Conservation (phyloP, 1,140 invertebrate genomes). For the Argopecten irradians region DNA sequence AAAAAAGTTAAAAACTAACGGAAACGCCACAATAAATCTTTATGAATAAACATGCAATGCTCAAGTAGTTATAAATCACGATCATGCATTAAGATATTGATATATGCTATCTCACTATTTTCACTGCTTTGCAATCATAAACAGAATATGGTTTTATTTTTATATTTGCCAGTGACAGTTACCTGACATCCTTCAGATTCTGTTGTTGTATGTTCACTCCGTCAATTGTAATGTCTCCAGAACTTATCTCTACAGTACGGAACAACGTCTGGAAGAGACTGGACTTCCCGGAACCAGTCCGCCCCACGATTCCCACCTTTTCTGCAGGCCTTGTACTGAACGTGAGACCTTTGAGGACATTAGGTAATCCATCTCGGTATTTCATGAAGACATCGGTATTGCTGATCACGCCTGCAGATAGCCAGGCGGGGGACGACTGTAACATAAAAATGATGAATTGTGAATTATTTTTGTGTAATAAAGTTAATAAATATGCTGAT, state of each 20-base stretch:
- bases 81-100: too few relatives aligned
- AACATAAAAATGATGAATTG: conserved; percentile 7
- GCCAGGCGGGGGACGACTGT: conserved; percentile 91
- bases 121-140: neutral
- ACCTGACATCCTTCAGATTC: conserved; percentile 85
- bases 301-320: conserved; percentile 85
- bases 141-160: too few relatives aligned
- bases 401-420: conserved; percentile 84
- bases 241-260: conserved; percentile 77
- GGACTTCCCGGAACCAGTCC: conserved; percentile 95
- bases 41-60: too few relatives aligned
- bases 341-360: conserved; percentile 82
- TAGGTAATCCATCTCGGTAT: conserved; percentile 84
- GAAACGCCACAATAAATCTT: too few relatives aligned
- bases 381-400: conserved; percentile 87
- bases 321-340: conserved; percentile 68
- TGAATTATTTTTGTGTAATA: neutral
- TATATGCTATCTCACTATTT: too few relatives aligned
- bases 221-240: conserved; percentile 73
- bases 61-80: too few relatives aligned
- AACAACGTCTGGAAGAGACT: conserved; percentile 89
- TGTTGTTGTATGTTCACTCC: conserved; percentile 86
- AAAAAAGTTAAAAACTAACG: too few relatives aligned
- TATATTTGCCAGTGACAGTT: conserved; percentile 51
- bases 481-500: neutral